A percentile compares a stretch with the other conserved stretches of the same genome.
These are phyloP conservation scores for Microtus pennsylvanicus DNA, from an alignment of 2,113 vertebrate species.

Conservation along the genomic window DNA sequence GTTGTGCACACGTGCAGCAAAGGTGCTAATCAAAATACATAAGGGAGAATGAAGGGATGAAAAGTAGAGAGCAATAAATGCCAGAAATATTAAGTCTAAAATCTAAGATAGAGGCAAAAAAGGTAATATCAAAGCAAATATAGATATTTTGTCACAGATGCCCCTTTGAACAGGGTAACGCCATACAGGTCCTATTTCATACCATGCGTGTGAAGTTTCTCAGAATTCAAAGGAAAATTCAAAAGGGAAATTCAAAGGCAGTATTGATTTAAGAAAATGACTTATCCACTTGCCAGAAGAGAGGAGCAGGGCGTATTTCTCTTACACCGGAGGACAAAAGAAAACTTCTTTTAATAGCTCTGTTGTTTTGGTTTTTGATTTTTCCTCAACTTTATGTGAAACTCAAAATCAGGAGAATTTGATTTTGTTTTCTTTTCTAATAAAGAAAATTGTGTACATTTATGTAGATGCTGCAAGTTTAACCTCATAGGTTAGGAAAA, in stretches of 20 bases:
- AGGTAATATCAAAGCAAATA: neutral
- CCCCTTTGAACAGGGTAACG: neutral
- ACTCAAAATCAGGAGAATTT: neutral
- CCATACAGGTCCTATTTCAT: neutral
- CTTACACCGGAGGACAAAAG: neutral
- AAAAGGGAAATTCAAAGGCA: neutral
- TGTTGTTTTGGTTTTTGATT: neutral
- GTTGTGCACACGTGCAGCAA: neutral
- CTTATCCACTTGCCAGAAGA: neutral
- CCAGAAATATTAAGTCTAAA: neutral
- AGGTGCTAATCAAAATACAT: neutral
- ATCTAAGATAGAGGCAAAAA: neutral
- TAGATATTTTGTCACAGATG: neutral
- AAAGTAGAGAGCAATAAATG: neutral
- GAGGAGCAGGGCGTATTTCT: neutral
- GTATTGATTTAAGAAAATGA: neutral
- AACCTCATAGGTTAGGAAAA: neutral
- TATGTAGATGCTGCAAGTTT: neutral
- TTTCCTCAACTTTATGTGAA: neutral
- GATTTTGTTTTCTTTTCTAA: neutral
- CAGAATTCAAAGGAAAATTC: neutral
- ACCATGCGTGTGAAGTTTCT: neutral
- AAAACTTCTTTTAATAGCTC: neutral
- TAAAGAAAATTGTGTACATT: neutral
- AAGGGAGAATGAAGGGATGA: neutral